phyloP scores from a whole-genome alignment of 2,113 vertebrate species.

The Petromus typicus region DNA sequence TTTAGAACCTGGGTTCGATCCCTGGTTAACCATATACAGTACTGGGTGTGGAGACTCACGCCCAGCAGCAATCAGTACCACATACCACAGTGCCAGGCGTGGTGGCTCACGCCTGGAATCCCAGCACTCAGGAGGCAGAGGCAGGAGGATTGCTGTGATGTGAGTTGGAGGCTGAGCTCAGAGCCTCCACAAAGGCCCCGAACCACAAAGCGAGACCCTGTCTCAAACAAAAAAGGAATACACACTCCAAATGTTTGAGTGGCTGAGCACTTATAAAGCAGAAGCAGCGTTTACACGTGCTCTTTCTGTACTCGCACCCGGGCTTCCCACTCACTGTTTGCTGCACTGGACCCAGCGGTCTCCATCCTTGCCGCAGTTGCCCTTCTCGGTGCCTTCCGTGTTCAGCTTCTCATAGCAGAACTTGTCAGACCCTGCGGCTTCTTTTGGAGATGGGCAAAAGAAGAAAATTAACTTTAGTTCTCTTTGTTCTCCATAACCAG shows the following conservation, averaged over 20 bases:
- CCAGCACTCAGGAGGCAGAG: no score
- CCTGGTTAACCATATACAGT: no score
- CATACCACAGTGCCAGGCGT: no score
- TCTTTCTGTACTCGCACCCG: not conserved
- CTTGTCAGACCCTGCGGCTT: slow-evolving; percentile 95
- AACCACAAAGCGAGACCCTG: no score
- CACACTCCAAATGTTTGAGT: not conserved
- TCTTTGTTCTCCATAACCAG: not conserved
- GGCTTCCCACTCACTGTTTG: slow-evolving; percentile 94
- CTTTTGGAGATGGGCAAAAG: slow-evolving; percentile 84
- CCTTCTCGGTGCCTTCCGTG: slow-evolving; percentile 98
- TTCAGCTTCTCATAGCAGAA: slow-evolving; percentile 99
- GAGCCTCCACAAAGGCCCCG: no score
- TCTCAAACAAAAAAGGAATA: no score
- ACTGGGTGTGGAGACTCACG: no score
- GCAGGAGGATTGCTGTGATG: no score
- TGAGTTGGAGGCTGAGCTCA: no score
- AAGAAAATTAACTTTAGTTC: slow-evolving; percentile 48
- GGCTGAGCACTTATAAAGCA: not conserved
- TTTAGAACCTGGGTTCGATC: no score
- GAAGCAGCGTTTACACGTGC: not conserved
- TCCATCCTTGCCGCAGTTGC: slow-evolving; percentile 97
- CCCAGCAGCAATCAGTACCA: no score
- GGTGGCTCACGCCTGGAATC: no score
- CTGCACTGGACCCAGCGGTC: slow-evolving; percentile 97